Percentiles rank a stretch among this genome's conserved stretches.
phyloP scores from a whole-genome alignment of 1,140 invertebrate genomes.

The Drosophila bifasciata region DNA sequence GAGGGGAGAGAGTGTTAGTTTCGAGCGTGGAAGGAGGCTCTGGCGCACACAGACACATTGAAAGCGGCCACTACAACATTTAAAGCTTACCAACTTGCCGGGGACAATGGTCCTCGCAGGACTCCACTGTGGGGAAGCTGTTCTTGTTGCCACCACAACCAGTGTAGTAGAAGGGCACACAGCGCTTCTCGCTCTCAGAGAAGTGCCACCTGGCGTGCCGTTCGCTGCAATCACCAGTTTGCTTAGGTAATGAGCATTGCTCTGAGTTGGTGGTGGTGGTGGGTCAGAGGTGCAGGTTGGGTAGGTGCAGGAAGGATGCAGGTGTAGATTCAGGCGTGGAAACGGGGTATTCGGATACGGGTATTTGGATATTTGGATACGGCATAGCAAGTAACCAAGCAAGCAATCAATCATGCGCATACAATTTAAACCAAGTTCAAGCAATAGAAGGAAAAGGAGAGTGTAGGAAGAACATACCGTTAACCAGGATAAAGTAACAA shows the following conservation, averaged over 20 bases:
- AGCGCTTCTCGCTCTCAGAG: slow-evolving; percentile 92
- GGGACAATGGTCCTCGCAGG: slow-evolving; percentile 93
- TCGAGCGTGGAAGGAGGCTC: slow-evolving; percentile 2
- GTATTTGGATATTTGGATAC: slow-evolving; percentile 17
- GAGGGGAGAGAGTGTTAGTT: slow-evolving; percentile 24
- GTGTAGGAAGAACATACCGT: slow-evolving; percentile 57
- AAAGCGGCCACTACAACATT: slow-evolving; percentile 70
- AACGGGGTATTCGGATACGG: slow-evolving; percentile 28
- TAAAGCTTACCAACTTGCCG: slow-evolving; percentile 89
- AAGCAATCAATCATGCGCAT: slow-evolving; percentile 68
- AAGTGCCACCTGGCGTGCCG: slow-evolving; percentile 93
- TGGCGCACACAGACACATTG: slow-evolving; percentile 49
- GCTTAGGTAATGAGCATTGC: slow-evolving; percentile 91
- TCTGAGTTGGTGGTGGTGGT: slow-evolving; percentile 84
- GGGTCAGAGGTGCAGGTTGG: slow-evolving; percentile 1
- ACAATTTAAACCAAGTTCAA: slow-evolving; percentile 56
- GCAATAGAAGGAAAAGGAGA: slow-evolving; percentile 40
- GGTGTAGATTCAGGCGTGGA: slow-evolving; percentile 20
- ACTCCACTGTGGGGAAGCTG: slow-evolving; percentile 91
- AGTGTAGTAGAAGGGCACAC: slow-evolving; percentile 97
- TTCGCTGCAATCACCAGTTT: slow-evolving; percentile 92
- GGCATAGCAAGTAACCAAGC: slow-evolving; percentile 56
- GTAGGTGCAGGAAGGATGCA: slow-evolving; percentile 23
- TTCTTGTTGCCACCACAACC: slow-evolving; percentile 96
- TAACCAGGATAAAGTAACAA: slow-evolving; percentile 51